These are phyloP conservation scores for Lethocerus indicus DNA, from an alignment of 1,140 invertebrate genomes.

Conservation along the genomic window DNA sequence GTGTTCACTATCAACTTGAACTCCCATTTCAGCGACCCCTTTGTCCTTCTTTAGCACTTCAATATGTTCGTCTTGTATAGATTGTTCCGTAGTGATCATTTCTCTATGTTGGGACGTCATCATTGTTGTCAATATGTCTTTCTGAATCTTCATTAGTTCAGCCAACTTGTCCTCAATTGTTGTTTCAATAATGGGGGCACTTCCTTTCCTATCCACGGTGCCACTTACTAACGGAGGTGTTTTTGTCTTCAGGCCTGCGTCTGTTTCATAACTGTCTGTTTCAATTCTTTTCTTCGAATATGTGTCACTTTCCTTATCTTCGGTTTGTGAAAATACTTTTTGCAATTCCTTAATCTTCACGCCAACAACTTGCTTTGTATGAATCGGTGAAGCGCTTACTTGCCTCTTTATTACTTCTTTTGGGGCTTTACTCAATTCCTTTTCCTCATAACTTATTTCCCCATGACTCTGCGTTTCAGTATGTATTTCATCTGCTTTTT, in stretches of 20 bases:
- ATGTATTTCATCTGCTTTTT: conserved; percentile 12
- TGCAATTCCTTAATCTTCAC: conserved; percentile 30
- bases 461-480: conserved; percentile 11
- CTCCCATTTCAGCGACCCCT: too few species aligned
- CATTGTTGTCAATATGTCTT: conserved; percentile 17
- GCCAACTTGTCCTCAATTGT: conserved; percentile 14
- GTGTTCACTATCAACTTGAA: too few species aligned
- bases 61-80: too few species aligned
- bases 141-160: conserved; percentile 19
- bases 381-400: conserved; percentile 8
- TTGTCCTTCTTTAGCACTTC: too few species aligned
- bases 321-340: conserved; percentile 24
- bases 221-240: too few species aligned
- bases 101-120: too few species aligned
- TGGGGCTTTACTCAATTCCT: conserved; percentile 5
- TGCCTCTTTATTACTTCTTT: conserved; percentile 1
- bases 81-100: too few species aligned
- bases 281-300: conserved; percentile 7
- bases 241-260: too few species aligned
- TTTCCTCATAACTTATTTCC: too few species aligned
- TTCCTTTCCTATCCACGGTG: too few species aligned
- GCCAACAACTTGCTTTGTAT: conserved; percentile 23
- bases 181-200: too few species aligned
- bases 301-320: conserved; percentile 7
- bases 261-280: not conserved